Conservation (phyloP, 1,140 invertebrate genomes). For the Theocolax elegans region DNA sequence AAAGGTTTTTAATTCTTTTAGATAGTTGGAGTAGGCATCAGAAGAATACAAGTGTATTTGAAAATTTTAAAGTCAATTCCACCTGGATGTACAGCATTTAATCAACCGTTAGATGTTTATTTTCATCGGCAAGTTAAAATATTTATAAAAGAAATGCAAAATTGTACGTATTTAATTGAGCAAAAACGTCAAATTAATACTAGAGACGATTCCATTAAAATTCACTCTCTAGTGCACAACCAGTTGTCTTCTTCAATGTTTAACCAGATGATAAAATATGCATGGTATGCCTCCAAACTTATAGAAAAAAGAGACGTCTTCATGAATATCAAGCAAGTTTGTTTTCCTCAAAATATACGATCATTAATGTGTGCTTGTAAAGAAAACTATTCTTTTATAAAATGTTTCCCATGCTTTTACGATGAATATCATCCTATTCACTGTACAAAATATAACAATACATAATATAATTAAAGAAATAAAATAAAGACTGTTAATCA, state of each 20-base stretch:
- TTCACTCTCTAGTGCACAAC: background rate
- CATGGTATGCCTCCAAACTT: background rate
- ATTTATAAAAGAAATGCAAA: too few species aligned
- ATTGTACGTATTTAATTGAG: too few species aligned
- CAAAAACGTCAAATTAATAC: background rate
- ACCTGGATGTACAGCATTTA: background rate
- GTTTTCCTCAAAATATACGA: too few species aligned
- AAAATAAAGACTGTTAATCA: too few species aligned
- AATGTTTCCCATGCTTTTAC: slow-evolving; percentile 27
- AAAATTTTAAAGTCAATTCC: background rate
- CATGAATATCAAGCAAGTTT: too few species aligned
- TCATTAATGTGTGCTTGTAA: background rate
- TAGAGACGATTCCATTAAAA: background rate
- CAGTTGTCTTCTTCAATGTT: background rate
- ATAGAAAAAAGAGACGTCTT: slow-evolving; percentile 3
- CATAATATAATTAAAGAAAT: too few species aligned
- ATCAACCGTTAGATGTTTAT: slow-evolving; percentile 14
- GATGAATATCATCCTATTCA: slow-evolving; percentile 35
- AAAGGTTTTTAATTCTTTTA: background rate
- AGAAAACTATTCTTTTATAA: background rate
- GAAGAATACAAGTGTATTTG: background rate
- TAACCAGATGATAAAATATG: background rate
- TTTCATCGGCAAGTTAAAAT: slow-evolving; percentile 6
- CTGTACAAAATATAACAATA: too few species aligned
- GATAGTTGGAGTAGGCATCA: slow-evolving; percentile 7